Percentiles rank a stretch among this genome's conserved stretches.
phyloP scores from a whole-genome alignment of 2,888 invertebrate genomes.

The Camptogramma bilineatum region DNA sequence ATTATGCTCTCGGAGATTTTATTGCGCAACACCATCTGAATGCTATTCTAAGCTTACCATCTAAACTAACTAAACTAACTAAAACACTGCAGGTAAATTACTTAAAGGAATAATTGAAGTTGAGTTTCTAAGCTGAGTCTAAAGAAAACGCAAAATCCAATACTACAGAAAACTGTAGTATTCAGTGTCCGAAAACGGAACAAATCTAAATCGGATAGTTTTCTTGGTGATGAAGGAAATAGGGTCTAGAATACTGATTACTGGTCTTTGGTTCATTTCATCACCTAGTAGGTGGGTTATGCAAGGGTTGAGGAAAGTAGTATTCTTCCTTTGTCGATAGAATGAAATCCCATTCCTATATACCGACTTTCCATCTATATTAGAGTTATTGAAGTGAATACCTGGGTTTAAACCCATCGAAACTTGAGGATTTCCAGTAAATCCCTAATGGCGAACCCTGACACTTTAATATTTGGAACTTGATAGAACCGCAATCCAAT shows the following conservation, averaged over 20 bases:
- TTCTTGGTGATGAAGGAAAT: neutral
- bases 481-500: conserved; percentile 10
- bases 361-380: neutral
- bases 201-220: neutral
- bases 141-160: neutral
- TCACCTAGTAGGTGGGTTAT: neutral
- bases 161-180: neutral
- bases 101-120: neutral
- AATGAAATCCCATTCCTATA: neutral
- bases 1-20: conserved; percentile 17
- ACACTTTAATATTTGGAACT: conserved; percentile 12
- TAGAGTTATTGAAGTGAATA: neutral
- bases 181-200: no score
- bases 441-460: neutral
- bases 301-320: neutral
- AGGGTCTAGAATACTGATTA: neutral
- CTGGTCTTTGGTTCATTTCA: neutral
- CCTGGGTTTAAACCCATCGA: neutral
- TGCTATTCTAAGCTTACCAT: no score
- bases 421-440: neutral
- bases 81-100: neutral
- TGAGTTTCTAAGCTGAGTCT: neutral
- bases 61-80: neutral
- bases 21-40: neutral
- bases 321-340: neutral